phyloP scores from a whole-genome alignment of 2,797 vertebrate species.

The Brotula barbata region DNA sequence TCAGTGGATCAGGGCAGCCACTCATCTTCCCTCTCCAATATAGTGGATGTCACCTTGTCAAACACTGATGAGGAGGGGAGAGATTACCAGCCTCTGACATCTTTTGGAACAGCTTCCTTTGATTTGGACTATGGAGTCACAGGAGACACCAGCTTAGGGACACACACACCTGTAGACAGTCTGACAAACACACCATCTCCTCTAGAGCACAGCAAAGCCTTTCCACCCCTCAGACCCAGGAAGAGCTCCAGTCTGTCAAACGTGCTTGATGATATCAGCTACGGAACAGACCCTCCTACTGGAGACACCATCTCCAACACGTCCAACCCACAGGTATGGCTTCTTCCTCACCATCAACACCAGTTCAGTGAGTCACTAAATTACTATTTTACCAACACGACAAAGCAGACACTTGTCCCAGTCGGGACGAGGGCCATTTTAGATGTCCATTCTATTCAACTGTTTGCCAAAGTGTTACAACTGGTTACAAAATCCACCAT shows the following conservation, averaged over 20 bases:
- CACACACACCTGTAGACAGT: conserved; percentile 84
- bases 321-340: conserved; percentile 91
- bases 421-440: too few species aligned
- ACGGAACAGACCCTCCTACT: conserved; percentile 81
- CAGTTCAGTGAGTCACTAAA: too few species aligned
- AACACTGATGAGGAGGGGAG: conserved; percentile 70
- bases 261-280: conserved; percentile 90
- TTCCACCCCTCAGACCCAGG: conserved; percentile 80
- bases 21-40: conserved; percentile 81
- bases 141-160: conserved; percentile 72
- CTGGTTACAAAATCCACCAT: too few species aligned
- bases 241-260: conserved; percentile 98
- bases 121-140: conserved; percentile 84
- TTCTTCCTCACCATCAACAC: neutral
- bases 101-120: conserved; percentile 85
- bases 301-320: conserved; percentile 91
- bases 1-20: conserved; percentile 81
- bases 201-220: conserved; percentile 87
- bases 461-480: too few species aligned
- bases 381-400: too few species aligned
- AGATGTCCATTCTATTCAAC: too few species aligned
- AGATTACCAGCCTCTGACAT: conserved; percentile 88
- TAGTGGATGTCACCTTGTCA: conserved; percentile 68
- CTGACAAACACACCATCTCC: conserved; percentile 88
- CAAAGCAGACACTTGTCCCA: too few species aligned